Base-by-base conservation (phyloP, 2,888 invertebrate genomes). In the Arctia plantaginis region DNA sequence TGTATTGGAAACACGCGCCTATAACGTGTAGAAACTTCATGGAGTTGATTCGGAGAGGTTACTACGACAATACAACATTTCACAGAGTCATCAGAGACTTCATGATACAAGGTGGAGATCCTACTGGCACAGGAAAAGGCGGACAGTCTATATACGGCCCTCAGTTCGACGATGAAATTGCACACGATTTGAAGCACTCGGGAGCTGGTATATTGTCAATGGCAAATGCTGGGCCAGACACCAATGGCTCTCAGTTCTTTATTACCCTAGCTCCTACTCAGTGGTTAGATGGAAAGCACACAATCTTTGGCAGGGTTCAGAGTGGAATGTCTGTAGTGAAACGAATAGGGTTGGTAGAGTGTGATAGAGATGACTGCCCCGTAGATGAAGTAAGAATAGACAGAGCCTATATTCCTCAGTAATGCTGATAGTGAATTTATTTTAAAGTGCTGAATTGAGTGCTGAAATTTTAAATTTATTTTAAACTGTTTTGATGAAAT, bases 1-100 rank as follows among this genome's bases (percentile, higher is more conserved):
- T 99, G 80, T 99, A 99, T 90, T 99, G 99, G 99, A 98, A 99
- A 90, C 99, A 99, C 91, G 98, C 99, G 0, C 99, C 99, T n/a
- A 97, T 97, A 83, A 99, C 99, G 0, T 99, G 99, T 86, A 96
- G 98, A 88, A 99, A 99, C 91, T 99, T 99, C 94, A 99, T 99
- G 76, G 99, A 99, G 93, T 95, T 99, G 41, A 96, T 98, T 0
- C 96, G 99, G 76, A 96, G 99, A 86, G 99, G 99, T 33, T 99
- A 99, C 93, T 99, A 99, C 91, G 99, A 99, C 93, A 98, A 98
- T 80, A 98, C 99, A 7, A 98, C 99, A 86, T 99, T 99, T 92
- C 99, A 99, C 92, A 96, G 99, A 85, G 98, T 99, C 64, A 99
- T 99, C 78, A 96, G 98, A 73, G 98, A 98, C 90, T 99, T 99